phyloP scores from a whole-genome alignment of 1,140 invertebrate genomes.

The Philopotamus ludificatus region DNA sequence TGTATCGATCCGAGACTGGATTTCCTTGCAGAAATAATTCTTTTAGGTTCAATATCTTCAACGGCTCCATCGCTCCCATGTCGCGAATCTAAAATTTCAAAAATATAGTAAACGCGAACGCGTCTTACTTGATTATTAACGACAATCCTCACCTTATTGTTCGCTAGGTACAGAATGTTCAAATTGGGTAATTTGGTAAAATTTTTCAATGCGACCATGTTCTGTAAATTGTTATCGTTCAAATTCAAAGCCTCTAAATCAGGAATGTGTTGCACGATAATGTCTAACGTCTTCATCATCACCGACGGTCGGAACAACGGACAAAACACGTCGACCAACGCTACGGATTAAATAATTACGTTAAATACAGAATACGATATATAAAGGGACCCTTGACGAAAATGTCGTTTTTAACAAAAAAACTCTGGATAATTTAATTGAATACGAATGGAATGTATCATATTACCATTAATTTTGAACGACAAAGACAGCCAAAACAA shows the following conservation, averaged over 20 bases:
- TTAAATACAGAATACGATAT: too few species aligned
- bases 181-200: conserved; percentile 69
- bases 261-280: conserved; percentile 80
- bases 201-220: conserved; percentile 65
- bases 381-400: too few species aligned
- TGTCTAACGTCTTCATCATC: conserved; percentile 71
- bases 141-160: conserved; percentile 71
- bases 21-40: conserved; percentile 80
- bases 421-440: too few species aligned
- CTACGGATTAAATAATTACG: conserved; percentile 54
- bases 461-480: too few species aligned
- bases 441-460: too few species aligned
- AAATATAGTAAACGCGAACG: background rate
- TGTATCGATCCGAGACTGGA: conserved; percentile 75
- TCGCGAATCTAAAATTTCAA: conserved; percentile 62
- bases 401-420: too few species aligned
- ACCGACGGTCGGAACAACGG: conserved; percentile 70
- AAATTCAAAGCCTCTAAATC: conserved; percentile 79
- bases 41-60: conserved; percentile 69
- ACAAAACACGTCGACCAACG: conserved; percentile 69
- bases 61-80: conserved; percentile 65
- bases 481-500: too few species aligned
- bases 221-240: conserved; percentile 74
- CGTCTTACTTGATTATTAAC: background rate
- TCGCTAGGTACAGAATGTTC: conserved; percentile 76